Evolutionary conservation across 1,140 invertebrate genomes (phyloP), one percentile per base, ranked within the genome.

Genomic region (Achroia grisella): DNA sequence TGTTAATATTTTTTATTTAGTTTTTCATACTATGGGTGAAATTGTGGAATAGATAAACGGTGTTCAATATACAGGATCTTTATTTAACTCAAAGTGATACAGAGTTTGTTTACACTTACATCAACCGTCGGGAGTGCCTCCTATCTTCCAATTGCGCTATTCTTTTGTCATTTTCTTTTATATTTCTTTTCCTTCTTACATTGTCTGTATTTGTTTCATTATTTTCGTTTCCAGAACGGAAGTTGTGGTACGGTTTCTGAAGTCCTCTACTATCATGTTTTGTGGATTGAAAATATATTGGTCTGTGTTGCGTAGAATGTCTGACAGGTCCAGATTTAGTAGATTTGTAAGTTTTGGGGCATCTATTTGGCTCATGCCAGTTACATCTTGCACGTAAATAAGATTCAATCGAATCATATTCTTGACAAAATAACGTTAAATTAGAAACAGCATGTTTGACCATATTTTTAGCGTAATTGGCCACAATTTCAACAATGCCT

Each of bases 291-390:
- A 10, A 30, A 2, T 55, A 44, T 5, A 43, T 6, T 1, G 74
- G 77, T 35, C 70, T 58, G 12, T 82, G 71, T 10, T 79, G 60
- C 0, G 77, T 81, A 0, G 56, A 65, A 52, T 69, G 50, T 12
- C 15, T 52, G 0, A 71, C 55, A 8, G 9, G 1, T 0, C 69
- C 69, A 0, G 48, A 46, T 53, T 66, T 69, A 0, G 78, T 78
- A 0, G 75, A 72, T 30, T 39, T 62, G 31, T 54, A 63, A 4
- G 12, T 36, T 1, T 17, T n/a, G 0, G 34, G 43, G 40, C 66
- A 74, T 6, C 56, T 46, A 11, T 44, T 10, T 8, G 17, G 11
- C 0, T 37, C 14, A 4, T 43, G 34, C 1, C 15, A 56, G 2
- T 36, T 10, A n/a, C 56, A 66, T 15, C 45, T 37, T 1, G 41